Evolutionary conservation across 2,888 invertebrate species (phyloP), one percentile per base, ranked within the genome.

Genomic region (Mythimna vitellina): DNA sequence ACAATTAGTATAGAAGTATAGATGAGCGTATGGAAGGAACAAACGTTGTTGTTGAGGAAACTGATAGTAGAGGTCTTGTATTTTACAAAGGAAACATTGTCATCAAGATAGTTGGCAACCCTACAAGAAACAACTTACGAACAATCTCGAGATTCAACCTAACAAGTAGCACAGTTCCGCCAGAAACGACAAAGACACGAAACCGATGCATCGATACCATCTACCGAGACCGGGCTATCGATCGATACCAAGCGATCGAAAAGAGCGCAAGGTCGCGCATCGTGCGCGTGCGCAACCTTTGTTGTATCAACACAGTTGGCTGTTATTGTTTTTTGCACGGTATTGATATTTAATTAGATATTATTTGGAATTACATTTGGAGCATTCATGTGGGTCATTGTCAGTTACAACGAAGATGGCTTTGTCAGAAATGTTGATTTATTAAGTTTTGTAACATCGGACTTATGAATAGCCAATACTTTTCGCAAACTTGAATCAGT

Each of bases 221-320:
- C 83, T 64, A 71, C 62, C 64, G 66, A 83, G 65, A 75, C 54
- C 42, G 64, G 81, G 63, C 69, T 70, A 79, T 75, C 81, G 71
- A 82, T 84, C 65, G 77, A 75, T 74, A 73, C 71, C 32, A 60
- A 61, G 70, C 73, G 75, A 87, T 87, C 80, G 84, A 83, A 93
- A 93, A 87, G 88, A 91, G 92, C 91, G 89, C 93, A 93, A 93
- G 93, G 93, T 89, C 92, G 89, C 83, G 67, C 78, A 87, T 87
- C 88, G 87, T 89, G 86, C 83, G 88, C 89, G 81, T 79, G 86
- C 89, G 86, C 88, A 86, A 63, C 87, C 83, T 88, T 90, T 90
- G 89, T 88, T 83, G 86, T 87, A 82, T 84, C 82, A 86, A 89
- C 87, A 86, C 86, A 88, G 86, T 83, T 86, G 86, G 78, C 65